These are phyloP conservation scores for Cremastinae sp. DNA, from an alignment of 2,888 invertebrate genomes.

Conservation along the genomic window DNA sequence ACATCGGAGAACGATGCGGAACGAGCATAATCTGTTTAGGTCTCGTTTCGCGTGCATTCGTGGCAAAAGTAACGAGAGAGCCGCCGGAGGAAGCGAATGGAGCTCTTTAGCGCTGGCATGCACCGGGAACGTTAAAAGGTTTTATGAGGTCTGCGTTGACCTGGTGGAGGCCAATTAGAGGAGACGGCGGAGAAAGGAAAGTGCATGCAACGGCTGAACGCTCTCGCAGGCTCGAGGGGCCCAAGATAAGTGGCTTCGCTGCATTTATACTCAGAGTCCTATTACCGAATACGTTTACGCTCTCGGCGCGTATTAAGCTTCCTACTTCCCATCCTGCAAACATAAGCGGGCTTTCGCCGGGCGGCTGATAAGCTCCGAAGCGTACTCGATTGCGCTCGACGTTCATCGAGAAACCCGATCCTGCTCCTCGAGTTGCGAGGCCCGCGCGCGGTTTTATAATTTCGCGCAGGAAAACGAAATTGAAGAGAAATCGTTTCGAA, in stretches of 20 bases:
- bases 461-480: too few species aligned
- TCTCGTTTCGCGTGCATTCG: constrained; percentile 32
- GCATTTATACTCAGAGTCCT: constrained; percentile 45
- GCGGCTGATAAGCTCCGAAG: too few species aligned
- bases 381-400: too few species aligned
- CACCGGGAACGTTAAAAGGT: constrained; percentile 54
- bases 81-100: constrained; percentile 1
- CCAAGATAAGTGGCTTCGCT: constrained; percentile 51
- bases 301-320: constrained; percentile 21
- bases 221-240: not conserved
- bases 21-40: constrained; percentile 47
- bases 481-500: too few species aligned
- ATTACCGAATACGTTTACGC: constrained; percentile 32
- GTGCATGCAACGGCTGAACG: not conserved
- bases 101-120: constrained; percentile 46
- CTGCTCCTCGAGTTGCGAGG: too few species aligned
- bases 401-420: too few species aligned
- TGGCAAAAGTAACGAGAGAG: constrained; percentile 22
- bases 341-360: constrained; percentile 11
- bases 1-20: not conserved
- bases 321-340: constrained; percentile 22
- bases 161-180: constrained; percentile 53
- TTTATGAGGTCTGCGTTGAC: constrained; percentile 53
- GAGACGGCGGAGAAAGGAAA: constrained; percentile 23
- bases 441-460: too few species aligned